Evolutionary conservation across 1,140 invertebrate genomes (phyloP).

Genomic region (Heliconius congener): DNA sequence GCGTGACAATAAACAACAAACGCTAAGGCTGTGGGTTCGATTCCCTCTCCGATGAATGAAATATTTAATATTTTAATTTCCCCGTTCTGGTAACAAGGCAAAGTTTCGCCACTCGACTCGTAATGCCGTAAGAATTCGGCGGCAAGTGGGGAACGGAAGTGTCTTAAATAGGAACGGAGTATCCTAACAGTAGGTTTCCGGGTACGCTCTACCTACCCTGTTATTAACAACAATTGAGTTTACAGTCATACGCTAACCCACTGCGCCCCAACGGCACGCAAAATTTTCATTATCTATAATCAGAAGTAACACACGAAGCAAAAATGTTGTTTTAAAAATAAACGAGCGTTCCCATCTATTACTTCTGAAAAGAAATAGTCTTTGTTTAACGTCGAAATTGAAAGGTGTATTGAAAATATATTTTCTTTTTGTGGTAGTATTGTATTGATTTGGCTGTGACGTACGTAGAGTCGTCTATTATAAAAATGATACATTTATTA

Average conservation of each 20-base stretch:
- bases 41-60: not conserved
- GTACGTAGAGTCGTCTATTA: not conserved
- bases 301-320: too few species aligned
- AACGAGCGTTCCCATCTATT: conserved; percentile 23
- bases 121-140: not conserved
- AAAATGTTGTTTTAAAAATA: not conserved
- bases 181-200: not conserved
- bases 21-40: not conserved
- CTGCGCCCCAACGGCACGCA: too few species aligned
- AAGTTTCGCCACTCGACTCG: not conserved
- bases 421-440: not conserved
- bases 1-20: not conserved
- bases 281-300: too few species aligned
- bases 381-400: not conserved
- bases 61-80: not conserved
- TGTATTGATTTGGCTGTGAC: not conserved
- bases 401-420: not conserved
- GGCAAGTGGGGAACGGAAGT: not conserved
- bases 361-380: conserved; percentile 29
- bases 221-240: too few species aligned
- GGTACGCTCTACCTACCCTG: too few species aligned
- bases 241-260: too few species aligned
- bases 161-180: not conserved
- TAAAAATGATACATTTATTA: too few species aligned
- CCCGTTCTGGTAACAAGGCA: not conserved